Percentiles rank a stretch among this genome's conserved stretches.
phyloP scores from a whole-genome alignment of 92 coral and sea anemone genomes.

The Pocillopora grandis region DNA sequence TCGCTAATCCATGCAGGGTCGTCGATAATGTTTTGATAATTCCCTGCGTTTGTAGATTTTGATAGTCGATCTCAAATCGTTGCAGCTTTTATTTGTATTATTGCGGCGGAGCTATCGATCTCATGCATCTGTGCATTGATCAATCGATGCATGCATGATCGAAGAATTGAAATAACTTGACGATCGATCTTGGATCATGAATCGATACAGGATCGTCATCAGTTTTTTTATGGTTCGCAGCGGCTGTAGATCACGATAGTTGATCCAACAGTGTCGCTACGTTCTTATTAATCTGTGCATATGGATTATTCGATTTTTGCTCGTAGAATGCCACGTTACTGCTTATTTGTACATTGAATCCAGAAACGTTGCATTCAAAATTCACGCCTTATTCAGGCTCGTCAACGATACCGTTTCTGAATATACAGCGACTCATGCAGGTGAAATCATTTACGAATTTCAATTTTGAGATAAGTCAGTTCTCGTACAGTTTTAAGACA shows the following conservation, averaged over 20 bases:
- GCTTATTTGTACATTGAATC: not conserved
- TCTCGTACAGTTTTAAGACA: too few relatives aligned
- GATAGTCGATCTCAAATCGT: not conserved
- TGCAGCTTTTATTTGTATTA: not conserved
- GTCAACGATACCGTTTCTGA: not conserved
- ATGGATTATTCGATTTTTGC: not conserved
- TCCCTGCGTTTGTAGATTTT: not conserved
- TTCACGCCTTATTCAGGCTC: not conserved
- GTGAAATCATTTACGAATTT: too few relatives aligned
- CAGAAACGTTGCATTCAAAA: not conserved
- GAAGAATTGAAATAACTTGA: not conserved
- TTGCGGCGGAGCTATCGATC: not conserved
- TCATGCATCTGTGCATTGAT: not conserved
- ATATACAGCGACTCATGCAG: not conserved
- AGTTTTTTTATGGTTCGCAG: not conserved
- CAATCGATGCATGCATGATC: not conserved
- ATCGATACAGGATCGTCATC: not conserved
- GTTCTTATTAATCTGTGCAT: too few relatives aligned
- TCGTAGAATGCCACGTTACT: not conserved
- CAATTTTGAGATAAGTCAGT: too few relatives aligned
- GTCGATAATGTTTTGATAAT: not conserved
- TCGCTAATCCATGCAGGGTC: not conserved
- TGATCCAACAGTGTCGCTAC: not conserved
- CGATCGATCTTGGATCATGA: not conserved
- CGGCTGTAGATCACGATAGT: not conserved